Evolutionary conservation across 2,113 vertebrate species (phyloP).

Genomic region (Dermatemys mawii): DNA sequence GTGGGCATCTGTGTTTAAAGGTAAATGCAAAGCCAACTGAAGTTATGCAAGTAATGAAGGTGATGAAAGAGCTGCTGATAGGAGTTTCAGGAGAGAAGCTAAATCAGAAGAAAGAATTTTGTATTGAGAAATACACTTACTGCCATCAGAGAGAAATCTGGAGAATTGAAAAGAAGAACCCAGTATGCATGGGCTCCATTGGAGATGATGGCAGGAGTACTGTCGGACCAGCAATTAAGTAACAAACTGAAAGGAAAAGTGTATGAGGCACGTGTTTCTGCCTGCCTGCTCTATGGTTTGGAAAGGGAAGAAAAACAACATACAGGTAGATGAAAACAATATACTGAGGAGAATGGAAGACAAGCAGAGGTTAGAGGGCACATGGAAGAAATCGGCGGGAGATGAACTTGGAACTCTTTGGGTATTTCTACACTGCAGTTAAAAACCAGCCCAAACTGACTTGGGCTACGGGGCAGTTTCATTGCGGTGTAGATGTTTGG

Average conservation of each 20-base stretch:
- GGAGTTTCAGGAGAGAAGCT: not conserved
- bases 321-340: not conserved
- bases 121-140: not conserved
- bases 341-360: not conserved
- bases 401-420: not conserved
- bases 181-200: not conserved
- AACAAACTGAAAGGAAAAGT: not conserved
- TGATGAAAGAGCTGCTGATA: not conserved
- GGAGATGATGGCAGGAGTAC: not conserved
- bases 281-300: not conserved
- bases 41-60: not conserved
- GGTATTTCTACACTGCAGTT: not conserved
- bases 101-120: not conserved
- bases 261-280: not conserved
- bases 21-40: not conserved
- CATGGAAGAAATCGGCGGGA: not conserved
- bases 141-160: not conserved
- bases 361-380: not conserved
- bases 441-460: not conserved
- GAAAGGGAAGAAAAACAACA: not conserved
- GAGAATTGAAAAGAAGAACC: not conserved
- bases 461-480: not conserved
- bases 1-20: not conserved
- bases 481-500: not conserved
- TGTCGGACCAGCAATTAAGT: not conserved